phyloP scores from a whole-genome alignment of 1,140 invertebrate species.

The Prorops nasuta region DNA sequence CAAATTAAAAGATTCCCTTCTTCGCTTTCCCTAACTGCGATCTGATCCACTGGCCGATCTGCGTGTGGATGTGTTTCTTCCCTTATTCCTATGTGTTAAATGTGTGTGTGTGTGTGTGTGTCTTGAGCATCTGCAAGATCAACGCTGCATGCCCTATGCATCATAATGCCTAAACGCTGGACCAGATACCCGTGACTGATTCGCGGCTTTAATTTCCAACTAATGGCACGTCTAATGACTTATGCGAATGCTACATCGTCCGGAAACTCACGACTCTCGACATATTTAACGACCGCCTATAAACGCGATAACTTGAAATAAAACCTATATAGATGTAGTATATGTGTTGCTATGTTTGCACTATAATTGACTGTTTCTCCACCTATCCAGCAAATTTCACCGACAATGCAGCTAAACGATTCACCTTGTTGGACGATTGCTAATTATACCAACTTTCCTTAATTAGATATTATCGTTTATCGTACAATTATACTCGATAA shows the following conservation, averaged over 20 bases:
- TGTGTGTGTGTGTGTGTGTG: neutral
- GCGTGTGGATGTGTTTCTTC: neutral
- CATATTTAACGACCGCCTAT: slow-evolving; percentile 16
- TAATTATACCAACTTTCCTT: too few relatives aligned
- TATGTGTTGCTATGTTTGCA: too few relatives aligned
- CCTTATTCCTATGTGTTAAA: too few relatives aligned
- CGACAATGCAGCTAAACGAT: too few relatives aligned
- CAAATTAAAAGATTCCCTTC: slow-evolving; percentile 59
- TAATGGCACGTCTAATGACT: slow-evolving; percentile 26
- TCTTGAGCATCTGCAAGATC: slow-evolving; percentile 5
- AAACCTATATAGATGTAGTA: too few relatives aligned
- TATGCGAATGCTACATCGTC: slow-evolving; percentile 3
- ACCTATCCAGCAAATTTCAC: too few relatives aligned
- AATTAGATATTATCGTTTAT: too few relatives aligned
- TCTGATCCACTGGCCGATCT: slow-evolving; percentile 33
- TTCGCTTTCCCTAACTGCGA: slow-evolving; percentile 45
- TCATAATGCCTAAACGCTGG: slow-evolving; percentile 3
- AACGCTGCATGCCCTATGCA: slow-evolving; percentile 1
- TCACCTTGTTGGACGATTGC: too few relatives aligned
- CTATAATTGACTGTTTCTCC: too few relatives aligned
- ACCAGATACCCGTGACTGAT: neutral
- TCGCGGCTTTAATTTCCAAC: slow-evolving; percentile 22
- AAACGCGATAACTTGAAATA: too few relatives aligned
- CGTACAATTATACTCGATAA: too few relatives aligned
- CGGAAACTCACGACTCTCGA: slow-evolving; percentile 11